Evolutionary conservation across 2,113 vertebrate genomes (phyloP).

Genomic region (Talpa occidentalis): DNA sequence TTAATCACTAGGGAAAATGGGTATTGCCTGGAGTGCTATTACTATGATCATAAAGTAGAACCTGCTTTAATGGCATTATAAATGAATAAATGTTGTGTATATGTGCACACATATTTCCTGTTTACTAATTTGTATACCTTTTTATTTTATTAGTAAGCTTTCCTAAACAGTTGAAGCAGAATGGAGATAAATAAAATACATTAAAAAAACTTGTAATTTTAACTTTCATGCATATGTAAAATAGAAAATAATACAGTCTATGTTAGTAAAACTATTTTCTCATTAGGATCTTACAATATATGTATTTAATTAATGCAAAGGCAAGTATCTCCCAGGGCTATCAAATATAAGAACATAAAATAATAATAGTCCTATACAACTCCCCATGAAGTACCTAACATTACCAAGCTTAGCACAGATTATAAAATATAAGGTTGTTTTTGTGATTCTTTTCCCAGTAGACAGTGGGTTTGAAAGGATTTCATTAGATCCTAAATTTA

Average conservation of each 20-base stretch:
- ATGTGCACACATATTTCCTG: conserved; percentile 25
- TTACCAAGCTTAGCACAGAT: not conserved
- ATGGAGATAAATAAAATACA: not conserved
- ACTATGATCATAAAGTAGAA: conserved; percentile 78
- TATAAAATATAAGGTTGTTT: not conserved
- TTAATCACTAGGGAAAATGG: conserved; percentile 78
- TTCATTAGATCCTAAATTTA: not conserved
- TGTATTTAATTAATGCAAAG: conserved; percentile 36
- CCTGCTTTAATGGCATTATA: conserved; percentile 65
- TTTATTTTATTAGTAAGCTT: conserved; percentile 53
- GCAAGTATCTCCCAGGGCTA: not conserved
- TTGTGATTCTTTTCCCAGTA: not conserved
- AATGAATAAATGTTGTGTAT: conserved; percentile 71
- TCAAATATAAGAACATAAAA: not conserved
- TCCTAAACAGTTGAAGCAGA: not conserved
- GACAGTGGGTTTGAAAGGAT: not conserved
- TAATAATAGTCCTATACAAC: not conserved
- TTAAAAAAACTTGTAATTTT: not conserved
- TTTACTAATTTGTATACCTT: conserved; percentile 59
- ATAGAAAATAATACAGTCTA: conserved; percentile 14
- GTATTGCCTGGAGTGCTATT: conserved; percentile 62
- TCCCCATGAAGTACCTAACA: not conserved
- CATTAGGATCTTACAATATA: not conserved
- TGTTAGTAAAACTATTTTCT: not conserved
- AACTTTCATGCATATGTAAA: not conserved